Percentiles rank a stretch among this genome's conserved stretches.
phyloP scores from a whole-genome alignment of 1,140 invertebrate genomes.

The Achatina immaculata region DNA sequence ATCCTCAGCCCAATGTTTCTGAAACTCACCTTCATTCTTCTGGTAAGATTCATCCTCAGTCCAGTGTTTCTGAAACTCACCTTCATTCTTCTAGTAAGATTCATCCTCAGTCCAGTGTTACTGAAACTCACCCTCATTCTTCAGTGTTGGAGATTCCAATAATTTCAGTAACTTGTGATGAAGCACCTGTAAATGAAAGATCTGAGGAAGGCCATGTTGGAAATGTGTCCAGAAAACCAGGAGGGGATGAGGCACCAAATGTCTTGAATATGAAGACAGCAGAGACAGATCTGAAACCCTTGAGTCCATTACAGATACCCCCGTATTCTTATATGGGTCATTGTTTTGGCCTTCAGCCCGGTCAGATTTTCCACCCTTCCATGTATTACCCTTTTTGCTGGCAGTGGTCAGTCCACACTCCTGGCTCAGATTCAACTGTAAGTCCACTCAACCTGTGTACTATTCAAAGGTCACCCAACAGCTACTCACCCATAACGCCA shows the following conservation, averaged over 20 bases:
- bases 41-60: too few relatives aligned
- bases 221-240: background rate
- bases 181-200: background rate
- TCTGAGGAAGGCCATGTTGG: background rate
- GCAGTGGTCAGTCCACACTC: conserved; percentile 9
- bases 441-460: conserved; percentile 30
- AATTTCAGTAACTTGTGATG: conserved; percentile 22
- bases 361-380: background rate
- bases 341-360: background rate
- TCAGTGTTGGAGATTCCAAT: background rate
- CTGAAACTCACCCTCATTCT: background rate
- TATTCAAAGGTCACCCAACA: background rate
- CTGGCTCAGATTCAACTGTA: background rate
- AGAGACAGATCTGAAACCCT: background rate
- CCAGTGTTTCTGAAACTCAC: too few relatives aligned
- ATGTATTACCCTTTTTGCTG: background rate
- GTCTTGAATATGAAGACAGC: background rate
- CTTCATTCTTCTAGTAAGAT: background rate
- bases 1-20: too few relatives aligned
- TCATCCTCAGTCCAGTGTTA: background rate
- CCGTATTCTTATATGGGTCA: background rate
- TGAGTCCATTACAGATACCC: conserved; percentile 19
- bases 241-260: background rate
- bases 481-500: conserved; percentile 27
- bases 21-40: too few relatives aligned